These are phyloP conservation scores for Xiphorhynchus erythropygius DNA, from an alignment of 2,797 vertebrate species.

Conservation along the genomic window DNA sequence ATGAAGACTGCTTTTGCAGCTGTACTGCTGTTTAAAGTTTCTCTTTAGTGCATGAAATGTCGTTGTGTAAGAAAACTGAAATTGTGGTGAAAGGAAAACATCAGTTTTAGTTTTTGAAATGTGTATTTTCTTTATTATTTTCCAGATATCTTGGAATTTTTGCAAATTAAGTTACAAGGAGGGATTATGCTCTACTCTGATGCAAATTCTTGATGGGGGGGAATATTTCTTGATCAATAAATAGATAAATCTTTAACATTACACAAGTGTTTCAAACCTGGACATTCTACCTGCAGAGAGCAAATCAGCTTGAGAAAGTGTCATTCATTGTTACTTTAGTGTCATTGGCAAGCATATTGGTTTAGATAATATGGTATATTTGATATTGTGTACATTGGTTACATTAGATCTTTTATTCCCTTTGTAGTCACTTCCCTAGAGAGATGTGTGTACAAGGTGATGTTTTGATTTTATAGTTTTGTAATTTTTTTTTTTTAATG, in stretches of 20 bases:
- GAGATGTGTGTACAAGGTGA: background rate
- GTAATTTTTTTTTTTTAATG: background rate
- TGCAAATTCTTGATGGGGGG: background rate
- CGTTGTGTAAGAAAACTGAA: background rate
- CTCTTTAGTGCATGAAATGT: background rate
- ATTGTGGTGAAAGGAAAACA: background rate
- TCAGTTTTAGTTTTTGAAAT: background rate
- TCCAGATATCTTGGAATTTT: background rate
- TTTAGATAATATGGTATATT: background rate
- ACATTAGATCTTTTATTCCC: background rate
- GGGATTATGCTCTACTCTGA: background rate
- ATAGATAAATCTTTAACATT: background rate
- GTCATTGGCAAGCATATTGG: background rate
- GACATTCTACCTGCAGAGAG: background rate
- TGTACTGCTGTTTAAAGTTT: background rate
- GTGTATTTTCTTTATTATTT: background rate
- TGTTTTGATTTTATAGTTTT: background rate
- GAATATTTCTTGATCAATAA: background rate
- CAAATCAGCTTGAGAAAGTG: background rate
- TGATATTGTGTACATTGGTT: background rate
- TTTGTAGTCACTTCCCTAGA: background rate
- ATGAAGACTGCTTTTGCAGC: background rate
- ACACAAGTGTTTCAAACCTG: background rate
- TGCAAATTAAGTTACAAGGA: background rate
- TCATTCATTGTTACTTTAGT: background rate